Percentiles rank a stretch among this genome's conserved stretches.
Evolutionary conservation across 2,797 vertebrate genomes (phyloP).

Genomic region (Acipenser transmontanus): DNA sequence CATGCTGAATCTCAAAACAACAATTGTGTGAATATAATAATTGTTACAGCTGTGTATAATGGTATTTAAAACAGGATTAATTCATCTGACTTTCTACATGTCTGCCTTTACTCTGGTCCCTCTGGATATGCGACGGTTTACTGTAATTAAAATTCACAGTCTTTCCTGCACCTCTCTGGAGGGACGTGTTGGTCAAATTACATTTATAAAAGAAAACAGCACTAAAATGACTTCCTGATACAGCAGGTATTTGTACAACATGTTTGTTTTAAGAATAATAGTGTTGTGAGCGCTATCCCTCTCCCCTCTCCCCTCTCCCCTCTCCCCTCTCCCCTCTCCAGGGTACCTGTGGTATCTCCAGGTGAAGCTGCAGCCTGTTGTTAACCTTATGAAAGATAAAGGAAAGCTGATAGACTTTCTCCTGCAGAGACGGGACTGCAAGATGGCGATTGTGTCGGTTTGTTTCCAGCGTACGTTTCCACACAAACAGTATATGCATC

Average conservation of each 20-base stretch:
- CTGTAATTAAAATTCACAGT: too few species aligned
- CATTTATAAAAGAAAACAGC: not conserved
- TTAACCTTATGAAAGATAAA: constrained; percentile 84
- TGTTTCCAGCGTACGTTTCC: constrained; percentile 78
- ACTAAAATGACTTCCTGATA: not conserved
- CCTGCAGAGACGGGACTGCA: constrained; percentile 85
- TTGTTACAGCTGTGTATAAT: too few species aligned
- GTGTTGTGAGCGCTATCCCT: not conserved
- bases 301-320: constrained; percentile 6
- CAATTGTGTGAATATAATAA: too few species aligned
- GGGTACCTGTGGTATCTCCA: constrained; percentile 94
- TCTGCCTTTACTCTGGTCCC: too few species aligned
- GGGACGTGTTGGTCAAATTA: too few species aligned
- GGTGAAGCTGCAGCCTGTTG: constrained; percentile 81
- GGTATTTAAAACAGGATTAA: too few species aligned
- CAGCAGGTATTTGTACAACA: not conserved
- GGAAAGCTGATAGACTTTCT: constrained; percentile 93
- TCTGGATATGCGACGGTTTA: too few species aligned
- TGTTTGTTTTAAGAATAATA: not conserved
- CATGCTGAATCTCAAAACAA: too few species aligned
- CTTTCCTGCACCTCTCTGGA: too few species aligned
- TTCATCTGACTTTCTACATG: too few species aligned
- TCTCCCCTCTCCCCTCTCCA: constrained; percentile 32
- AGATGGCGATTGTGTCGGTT: constrained; percentile 89
- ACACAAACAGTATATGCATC: too few species aligned